These are phyloP conservation scores for Drosophila nigricruria DNA, from an alignment of 2,888 invertebrate species.

Conservation along the genomic window DNA sequence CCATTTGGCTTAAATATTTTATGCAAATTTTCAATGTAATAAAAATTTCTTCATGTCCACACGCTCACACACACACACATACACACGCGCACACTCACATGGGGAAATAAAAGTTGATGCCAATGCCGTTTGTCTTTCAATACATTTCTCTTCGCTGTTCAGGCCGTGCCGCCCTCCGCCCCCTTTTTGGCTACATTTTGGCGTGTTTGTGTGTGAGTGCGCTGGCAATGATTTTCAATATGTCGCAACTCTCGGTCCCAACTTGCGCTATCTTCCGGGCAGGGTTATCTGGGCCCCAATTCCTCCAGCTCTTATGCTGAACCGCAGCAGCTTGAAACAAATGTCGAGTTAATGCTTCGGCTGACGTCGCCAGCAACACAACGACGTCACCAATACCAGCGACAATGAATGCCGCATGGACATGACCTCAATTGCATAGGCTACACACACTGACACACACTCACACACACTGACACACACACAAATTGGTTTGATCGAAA, in stretches of 20 bases:
- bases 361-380: constrained; percentile 49
- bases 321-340: constrained; percentile 70
- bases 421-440: constrained; percentile 79
- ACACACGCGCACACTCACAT: constrained; percentile 3
- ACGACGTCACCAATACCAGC: constrained; percentile 51
- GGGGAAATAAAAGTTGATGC: constrained; percentile 74
- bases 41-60: constrained; percentile 67
- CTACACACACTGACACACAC: constrained; percentile 35
- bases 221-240: constrained; percentile 76
- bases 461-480: constrained; percentile 14
- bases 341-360: constrained; percentile 77
- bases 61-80: constrained; percentile 7
- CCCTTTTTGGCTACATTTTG: constrained; percentile 6
- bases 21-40: constrained; percentile 82
- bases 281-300: constrained; percentile 27
- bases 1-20: constrained; percentile 79
- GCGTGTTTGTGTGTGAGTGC: constrained; percentile 46
- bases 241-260: constrained; percentile 72
- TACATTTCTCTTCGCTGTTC: constrained; percentile 46
- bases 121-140: constrained; percentile 79
- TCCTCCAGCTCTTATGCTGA: background rate
- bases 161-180: background rate
- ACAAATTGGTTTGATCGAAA: constrained; percentile 77
- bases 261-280: constrained; percentile 56
- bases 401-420: constrained; percentile 80